A percentile compares a stretch with the other conserved stretches of the same genome.
Evolutionary conservation across 1,140 invertebrate species (phyloP).

Genomic region (Bombus haemorrhoidalis): DNA sequence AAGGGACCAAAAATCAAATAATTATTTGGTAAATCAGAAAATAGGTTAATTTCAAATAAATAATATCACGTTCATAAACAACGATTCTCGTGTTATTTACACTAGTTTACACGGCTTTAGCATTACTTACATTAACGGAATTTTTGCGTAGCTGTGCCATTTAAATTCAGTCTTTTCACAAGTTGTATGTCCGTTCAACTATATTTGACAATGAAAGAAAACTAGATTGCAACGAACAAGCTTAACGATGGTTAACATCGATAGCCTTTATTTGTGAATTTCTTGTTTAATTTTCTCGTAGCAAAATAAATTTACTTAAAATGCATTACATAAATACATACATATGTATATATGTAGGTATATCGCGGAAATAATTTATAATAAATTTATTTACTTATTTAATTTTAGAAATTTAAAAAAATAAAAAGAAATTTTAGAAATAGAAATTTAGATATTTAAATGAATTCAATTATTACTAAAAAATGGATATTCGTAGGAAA

Average conservation of each 20-base stretch:
- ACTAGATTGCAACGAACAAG: not conserved
- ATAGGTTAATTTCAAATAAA: not conserved
- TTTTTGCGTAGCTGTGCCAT: slow-evolving; percentile 45
- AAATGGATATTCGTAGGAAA: too few species aligned
- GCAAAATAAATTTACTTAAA: not conserved
- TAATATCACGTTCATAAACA: not conserved
- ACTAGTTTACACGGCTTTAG: not conserved
- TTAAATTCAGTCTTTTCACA: slow-evolving; percentile 38
- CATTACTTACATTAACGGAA: slow-evolving; percentile 18
- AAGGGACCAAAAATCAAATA: not conserved
- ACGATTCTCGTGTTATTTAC: slow-evolving; percentile 38
- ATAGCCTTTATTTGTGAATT: too few species aligned
- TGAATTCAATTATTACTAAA: too few species aligned
- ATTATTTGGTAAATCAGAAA: not conserved
- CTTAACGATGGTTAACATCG: not conserved
- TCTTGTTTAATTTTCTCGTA: too few species aligned
- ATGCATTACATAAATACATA: too few species aligned
- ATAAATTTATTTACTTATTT: too few species aligned
- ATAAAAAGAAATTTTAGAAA: too few species aligned
- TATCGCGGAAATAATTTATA: too few species aligned
- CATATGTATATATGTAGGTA: too few species aligned
- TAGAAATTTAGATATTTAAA: too few species aligned
- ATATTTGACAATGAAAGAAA: not conserved
- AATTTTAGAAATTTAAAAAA: too few species aligned
- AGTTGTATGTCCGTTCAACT: not conserved